A percentile compares a stretch with the other conserved stretches of the same genome.
Evolutionary conservation across 2,888 invertebrate genomes (phyloP).

Genomic region (Tinea pellionella): DNA sequence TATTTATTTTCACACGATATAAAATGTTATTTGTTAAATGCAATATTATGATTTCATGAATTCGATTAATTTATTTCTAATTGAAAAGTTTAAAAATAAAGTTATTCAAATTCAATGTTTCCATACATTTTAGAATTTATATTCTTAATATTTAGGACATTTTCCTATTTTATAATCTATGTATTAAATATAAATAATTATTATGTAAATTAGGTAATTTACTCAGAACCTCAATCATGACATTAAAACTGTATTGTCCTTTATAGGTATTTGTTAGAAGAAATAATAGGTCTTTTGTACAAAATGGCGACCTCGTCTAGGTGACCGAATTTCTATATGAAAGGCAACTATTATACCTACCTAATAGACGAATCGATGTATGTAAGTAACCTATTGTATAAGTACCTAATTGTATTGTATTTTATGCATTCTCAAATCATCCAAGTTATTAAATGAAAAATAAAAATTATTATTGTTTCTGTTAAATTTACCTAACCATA

Average conservation of each 20-base stretch:
- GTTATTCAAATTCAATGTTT: background rate
- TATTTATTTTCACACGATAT: slow-evolving; percentile 46
- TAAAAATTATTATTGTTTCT: background rate
- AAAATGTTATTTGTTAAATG: slow-evolving; percentile 22
- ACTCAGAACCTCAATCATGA: slow-evolving; percentile 1
- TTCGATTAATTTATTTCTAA: slow-evolving; percentile 14
- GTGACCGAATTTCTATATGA: slow-evolving; percentile 49
- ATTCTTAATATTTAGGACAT: slow-evolving; percentile 36
- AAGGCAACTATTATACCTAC: slow-evolving; percentile 10
- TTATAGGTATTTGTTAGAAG: slow-evolving; percentile 22
- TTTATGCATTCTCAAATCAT: slow-evolving; percentile 8
- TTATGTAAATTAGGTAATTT: slow-evolving; percentile 44
- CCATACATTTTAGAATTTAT: slow-evolving; percentile 1
- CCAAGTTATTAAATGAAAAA: background rate
- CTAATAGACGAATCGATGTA: slow-evolving; percentile 10
- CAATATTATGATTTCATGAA: slow-evolving; percentile 40
- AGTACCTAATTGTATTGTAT: slow-evolving; percentile 14
- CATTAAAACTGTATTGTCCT: slow-evolving; percentile 1
- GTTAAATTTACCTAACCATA: background rate
- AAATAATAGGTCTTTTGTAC: slow-evolving; percentile 55
- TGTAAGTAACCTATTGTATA: slow-evolving; percentile 12
- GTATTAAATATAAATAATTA: slow-evolving; percentile 41
- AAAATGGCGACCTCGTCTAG: slow-evolving; percentile 65
- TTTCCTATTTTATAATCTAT: slow-evolving; percentile 52
- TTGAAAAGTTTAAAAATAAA: background rate